phyloP scores from a whole-genome alignment of 2,797 vertebrate genomes.

The Telmatherina bonti region DNA sequence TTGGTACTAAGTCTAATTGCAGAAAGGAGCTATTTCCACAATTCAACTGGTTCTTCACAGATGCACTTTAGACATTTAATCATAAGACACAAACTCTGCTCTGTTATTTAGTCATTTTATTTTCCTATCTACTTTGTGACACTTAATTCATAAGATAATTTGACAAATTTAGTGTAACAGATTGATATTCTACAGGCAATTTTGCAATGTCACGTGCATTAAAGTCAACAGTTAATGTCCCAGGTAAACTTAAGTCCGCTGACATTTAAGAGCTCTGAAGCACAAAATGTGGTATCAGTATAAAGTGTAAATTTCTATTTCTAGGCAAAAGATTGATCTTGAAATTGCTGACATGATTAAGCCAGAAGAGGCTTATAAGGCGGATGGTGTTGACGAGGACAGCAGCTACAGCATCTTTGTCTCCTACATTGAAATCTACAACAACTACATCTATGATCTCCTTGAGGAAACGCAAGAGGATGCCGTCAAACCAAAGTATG shows the following conservation, averaged over 20 bases:
- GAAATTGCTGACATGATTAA: conserved; percentile 96
- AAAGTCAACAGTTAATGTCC: background rate
- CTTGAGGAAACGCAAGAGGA: conserved; percentile 90
- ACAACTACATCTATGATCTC: conserved; percentile 98
- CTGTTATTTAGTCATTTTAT: background rate
- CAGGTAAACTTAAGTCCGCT: background rate
- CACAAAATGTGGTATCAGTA: background rate
- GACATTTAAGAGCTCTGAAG: background rate
- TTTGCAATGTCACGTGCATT: background rate
- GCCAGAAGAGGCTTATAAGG: conserved; percentile 85
- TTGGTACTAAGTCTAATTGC: background rate
- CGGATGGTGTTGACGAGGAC: conserved; percentile 92
- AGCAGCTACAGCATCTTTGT: conserved; percentile 94
- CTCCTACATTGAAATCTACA: conserved; percentile 98
- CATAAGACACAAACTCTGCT: background rate
- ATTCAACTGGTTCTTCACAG: background rate
- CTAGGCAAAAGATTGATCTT: conserved; percentile 89
- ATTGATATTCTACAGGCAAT: background rate
- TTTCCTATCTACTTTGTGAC: background rate
- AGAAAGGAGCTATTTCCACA: background rate
- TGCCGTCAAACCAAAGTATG: conserved; percentile 94
- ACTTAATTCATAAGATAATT: background rate
- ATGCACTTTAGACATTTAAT: background rate
- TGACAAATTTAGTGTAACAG: background rate
- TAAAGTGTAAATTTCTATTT: background rate